Conservation (phyloP, 1,140 invertebrate species). For the Lordiphosa stackelbergi region DNA sequence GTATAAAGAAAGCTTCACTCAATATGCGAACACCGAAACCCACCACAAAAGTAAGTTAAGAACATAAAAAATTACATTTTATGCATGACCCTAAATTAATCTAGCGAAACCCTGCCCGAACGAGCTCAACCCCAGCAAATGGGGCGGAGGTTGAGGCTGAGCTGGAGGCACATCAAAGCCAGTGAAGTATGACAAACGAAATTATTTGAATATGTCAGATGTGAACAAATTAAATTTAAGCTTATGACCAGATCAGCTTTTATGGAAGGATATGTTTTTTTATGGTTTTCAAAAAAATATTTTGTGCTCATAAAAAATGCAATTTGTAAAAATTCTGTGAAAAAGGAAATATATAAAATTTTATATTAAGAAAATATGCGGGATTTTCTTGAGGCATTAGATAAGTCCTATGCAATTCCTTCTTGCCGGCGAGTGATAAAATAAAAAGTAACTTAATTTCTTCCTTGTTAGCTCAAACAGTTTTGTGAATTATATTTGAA, state of each 20-base stretch:
- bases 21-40: slow-evolving; percentile 1
- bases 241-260: slow-evolving; percentile 42
- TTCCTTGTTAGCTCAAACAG: no score
- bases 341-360: no score
- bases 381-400: no score
- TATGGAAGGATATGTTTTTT: slow-evolving; percentile 6
- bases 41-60: slow-evolving; percentile 9
- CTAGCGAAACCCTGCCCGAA: slow-evolving; percentile 67
- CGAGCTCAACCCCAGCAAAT: slow-evolving; percentile 20
- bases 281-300: slow-evolving; percentile 7
- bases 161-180: slow-evolving; percentile 52
- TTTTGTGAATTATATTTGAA: no score
- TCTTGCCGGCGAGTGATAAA: no score
- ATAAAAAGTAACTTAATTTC: no score
- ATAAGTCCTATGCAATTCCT: no score
- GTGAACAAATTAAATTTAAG: slow-evolving; percentile 69
- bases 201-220: slow-evolving; percentile 72
- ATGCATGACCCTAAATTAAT: slow-evolving; percentile 76
- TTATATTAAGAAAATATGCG: no score
- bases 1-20: slow-evolving; percentile 25
- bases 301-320: no score
- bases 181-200: slow-evolving; percentile 66
- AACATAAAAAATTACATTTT: slow-evolving; percentile 70
- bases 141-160: background rate
- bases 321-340: no score